Conservation (phyloP, 2,888 invertebrate species). For the Coenonympha glycerion region DNA sequence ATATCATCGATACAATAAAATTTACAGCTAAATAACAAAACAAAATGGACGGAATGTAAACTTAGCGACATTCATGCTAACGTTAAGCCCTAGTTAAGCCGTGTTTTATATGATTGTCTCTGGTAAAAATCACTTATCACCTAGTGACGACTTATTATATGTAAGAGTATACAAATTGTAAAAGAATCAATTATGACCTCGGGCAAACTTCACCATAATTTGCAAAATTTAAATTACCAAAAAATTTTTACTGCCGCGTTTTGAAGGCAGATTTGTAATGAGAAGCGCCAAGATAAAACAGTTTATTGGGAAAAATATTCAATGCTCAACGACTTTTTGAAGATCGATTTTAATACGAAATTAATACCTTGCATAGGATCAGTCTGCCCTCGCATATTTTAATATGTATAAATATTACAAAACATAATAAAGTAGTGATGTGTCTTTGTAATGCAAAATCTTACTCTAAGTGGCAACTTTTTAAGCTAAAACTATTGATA, state of each 20-base stretch:
- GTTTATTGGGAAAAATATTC: too few relatives aligned
- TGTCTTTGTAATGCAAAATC: conserved; percentile 22
- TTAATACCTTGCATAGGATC: too few relatives aligned
- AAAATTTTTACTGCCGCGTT: too few relatives aligned
- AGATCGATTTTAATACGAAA: too few relatives aligned
- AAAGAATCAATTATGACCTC: too few relatives aligned
- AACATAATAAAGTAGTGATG: conserved; percentile 16
- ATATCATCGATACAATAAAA: conserved; percentile 58
- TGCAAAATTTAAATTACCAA: too few relatives aligned
- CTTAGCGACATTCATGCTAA: conserved; percentile 53
- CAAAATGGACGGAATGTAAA: conserved; percentile 75
- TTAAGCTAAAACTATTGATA: conserved; percentile 7
- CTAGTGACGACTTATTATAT: conserved; percentile 1
- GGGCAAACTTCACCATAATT: too few relatives aligned
- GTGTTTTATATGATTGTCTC: conserved; percentile 25
- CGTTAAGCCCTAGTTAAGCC: conserved; percentile 25
- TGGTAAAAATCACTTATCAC: conserved; percentile 15
- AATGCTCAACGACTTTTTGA: too few relatives aligned
- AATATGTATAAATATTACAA: neutral
- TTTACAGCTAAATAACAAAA: conserved; percentile 71
- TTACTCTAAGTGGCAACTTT: conserved; percentile 18
- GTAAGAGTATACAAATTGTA: neutral
- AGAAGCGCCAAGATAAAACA: too few relatives aligned
- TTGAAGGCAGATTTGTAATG: too few relatives aligned
- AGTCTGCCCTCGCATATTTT: too few relatives aligned